Conservation (phyloP, 2,797 vertebrate species). For the Chaunax sp. region DNA sequence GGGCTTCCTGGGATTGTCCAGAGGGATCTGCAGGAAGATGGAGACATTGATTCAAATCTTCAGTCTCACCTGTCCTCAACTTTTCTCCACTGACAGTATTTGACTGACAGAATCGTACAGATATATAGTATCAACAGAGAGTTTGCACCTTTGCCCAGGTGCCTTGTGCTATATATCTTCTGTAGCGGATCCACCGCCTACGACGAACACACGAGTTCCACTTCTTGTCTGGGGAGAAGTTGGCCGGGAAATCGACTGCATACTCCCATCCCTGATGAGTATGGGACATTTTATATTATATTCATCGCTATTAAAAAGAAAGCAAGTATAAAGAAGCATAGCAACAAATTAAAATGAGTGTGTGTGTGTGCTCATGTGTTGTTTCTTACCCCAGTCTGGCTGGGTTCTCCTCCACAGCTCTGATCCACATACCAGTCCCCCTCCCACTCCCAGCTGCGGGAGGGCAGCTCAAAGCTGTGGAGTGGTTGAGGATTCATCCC, state of each 20-base stretch:
- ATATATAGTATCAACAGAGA: not conserved
- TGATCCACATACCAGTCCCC: constrained; percentile 99
- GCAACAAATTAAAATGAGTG: no score
- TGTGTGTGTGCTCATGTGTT: not conserved
- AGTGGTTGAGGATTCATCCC: constrained; percentile 91
- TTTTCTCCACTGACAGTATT: not conserved
- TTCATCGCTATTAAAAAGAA: not conserved
- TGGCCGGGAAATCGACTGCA: constrained; percentile 95
- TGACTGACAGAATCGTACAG: not conserved
- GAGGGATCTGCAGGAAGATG: constrained; percentile 82
- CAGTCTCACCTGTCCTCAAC: not conserved
- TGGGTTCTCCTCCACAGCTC: constrained; percentile 95
- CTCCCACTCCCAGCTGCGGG: constrained; percentile 97
- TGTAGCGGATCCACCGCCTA: constrained; percentile 95
- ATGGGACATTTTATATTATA: not conserved
- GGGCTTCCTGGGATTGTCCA: constrained; percentile 80
- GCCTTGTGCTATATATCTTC: constrained; percentile 92
- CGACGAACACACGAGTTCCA: constrained; percentile 99
- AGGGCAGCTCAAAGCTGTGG: constrained; percentile 90
- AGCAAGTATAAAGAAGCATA: not conserved
- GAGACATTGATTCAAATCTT: not conserved
- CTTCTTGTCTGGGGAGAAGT: constrained; percentile 94
- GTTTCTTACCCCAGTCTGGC: constrained; percentile 92
- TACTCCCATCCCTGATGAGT: constrained; percentile 94
- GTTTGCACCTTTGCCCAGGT: constrained; percentile 89